Base-by-base conservation (phyloP, 2,888 invertebrate species). In the Thymelicus lineola region DNA sequence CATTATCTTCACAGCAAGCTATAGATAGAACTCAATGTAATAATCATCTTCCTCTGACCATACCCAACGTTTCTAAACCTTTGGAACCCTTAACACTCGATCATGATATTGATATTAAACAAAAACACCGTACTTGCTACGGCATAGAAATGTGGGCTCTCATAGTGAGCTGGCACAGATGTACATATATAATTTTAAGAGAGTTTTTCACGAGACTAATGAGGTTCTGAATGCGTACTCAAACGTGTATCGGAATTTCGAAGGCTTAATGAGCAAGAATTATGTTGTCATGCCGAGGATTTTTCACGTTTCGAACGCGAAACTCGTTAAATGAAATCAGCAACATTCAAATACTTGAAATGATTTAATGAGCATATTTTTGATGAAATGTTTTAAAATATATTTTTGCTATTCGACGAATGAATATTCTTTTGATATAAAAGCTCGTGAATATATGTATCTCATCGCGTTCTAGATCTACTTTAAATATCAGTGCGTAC, bases 261-360 rank as follows among this genome's bases (percentile, higher is more conserved):
- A 70, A 70, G 69, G 69, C 69, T 70, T 70, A 70, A 70, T 70
- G 69, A 70, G 69, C 69, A 70, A 70, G 69, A 70, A 70, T 70
- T 70, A 70, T 70, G 69, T 70, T 70, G 69, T 70, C 69, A 70
- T 70, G 59, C 48, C 64, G 69, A 70, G 69, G 63, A 70, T 70
- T 70, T 70, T 70, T 70, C 63, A 64, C 64, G 69, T 70, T 70
- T 61, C 53, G 55, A 62, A 69, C 62, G 63, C 64, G 69, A 64
- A 70, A 70, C 69, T 70, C 69, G 69, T 70, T 70, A 64, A 70
- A 70, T 70, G 69, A 64, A 70, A 70, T 70, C 69, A 70, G 69
- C 69, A 70, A 70, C 69, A 70, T 70, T 70, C 69, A 70, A 70
- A 70, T 70, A 70, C 69, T 70, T 70, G 69, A 70, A 70, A 70